Evolutionary conservation across 1,140 invertebrate genomes (phyloP).

Genomic region (Diachasma alloeum): DNA sequence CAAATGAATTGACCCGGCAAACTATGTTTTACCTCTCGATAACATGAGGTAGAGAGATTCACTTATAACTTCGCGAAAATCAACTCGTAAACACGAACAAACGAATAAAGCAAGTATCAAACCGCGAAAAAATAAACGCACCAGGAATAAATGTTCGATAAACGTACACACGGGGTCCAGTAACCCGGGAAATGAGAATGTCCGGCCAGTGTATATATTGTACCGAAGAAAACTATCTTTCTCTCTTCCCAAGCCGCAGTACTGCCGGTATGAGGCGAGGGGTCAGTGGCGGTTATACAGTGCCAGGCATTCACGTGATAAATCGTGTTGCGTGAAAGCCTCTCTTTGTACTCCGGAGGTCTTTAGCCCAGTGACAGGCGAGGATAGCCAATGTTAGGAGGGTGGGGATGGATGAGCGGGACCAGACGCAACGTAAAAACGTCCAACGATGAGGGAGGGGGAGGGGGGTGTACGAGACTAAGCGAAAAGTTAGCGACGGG

Average conservation of each 20-base stretch:
- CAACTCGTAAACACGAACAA: too few species aligned
- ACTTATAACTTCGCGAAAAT: too few species aligned
- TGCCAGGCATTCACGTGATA: constrained; percentile 28
- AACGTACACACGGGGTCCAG: background rate
- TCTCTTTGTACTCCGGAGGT: constrained; percentile 17
- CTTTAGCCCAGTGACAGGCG: constrained; percentile 25
- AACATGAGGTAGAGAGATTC: too few species aligned
- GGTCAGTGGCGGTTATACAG: constrained; percentile 19
- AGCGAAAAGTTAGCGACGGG: background rate
- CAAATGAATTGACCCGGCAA: too few species aligned
- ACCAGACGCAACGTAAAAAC: background rate
- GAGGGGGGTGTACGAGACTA: background rate
- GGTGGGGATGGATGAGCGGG: background rate
- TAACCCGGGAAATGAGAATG: constrained; percentile 19
- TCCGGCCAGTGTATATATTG: background rate
- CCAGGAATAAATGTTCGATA: background rate
- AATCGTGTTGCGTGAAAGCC: constrained; percentile 31
- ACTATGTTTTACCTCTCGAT: too few species aligned
- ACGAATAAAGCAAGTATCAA: too few species aligned
- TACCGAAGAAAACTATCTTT: constrained; percentile 20
- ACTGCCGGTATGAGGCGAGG: background rate
- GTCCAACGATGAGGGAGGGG: background rate
- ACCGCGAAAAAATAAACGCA: background rate
- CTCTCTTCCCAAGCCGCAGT: background rate
- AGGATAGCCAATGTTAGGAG: background rate